A percentile compares a stretch with the other conserved stretches of the same genome.
Conservation (phyloP, 2,888 invertebrate species). For the Esperia sulphurella region DNA sequence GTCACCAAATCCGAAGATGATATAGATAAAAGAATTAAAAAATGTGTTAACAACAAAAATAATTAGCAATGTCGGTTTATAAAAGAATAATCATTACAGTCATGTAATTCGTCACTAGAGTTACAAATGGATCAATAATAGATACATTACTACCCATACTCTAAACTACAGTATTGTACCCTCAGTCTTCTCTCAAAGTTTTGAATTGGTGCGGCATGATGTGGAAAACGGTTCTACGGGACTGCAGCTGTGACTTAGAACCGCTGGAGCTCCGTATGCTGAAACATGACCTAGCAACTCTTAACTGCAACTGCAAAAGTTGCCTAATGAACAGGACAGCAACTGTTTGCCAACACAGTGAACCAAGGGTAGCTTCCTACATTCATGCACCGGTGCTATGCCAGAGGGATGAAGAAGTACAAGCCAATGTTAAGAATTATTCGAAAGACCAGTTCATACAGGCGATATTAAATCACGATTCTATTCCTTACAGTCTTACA, state of each 20-base stretch:
- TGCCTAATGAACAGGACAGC: constrained; percentile 16
- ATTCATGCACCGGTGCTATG: background rate
- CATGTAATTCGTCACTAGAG: too few relatives aligned
- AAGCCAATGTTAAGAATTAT: constrained; percentile 18
- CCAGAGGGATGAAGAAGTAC: constrained; percentile 25
- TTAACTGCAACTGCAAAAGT: constrained; percentile 40
- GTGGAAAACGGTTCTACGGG: constrained; percentile 14
- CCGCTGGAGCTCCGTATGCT: constrained; percentile 43
- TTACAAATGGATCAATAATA: too few relatives aligned
- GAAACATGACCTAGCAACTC: constrained; percentile 43
- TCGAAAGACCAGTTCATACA: constrained; percentile 20
- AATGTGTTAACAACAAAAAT: background rate
- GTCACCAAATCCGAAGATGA: background rate
- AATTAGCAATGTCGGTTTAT: background rate
- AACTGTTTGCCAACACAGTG: background rate
- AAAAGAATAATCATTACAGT: too few relatives aligned
- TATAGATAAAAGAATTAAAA: background rate
- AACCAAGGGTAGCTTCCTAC: background rate
- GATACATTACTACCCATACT: too few relatives aligned
- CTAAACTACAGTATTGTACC: too few relatives aligned
- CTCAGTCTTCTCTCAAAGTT: too few relatives aligned
- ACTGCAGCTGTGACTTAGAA: constrained; percentile 22
- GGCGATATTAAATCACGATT: constrained; percentile 4
- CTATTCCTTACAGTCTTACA: constrained; percentile 4
- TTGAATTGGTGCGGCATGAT: constrained; percentile 4